Evolutionary conservation across 2,113 vertebrate genomes (phyloP).

Genomic region (Chionomys nivalis): DNA sequence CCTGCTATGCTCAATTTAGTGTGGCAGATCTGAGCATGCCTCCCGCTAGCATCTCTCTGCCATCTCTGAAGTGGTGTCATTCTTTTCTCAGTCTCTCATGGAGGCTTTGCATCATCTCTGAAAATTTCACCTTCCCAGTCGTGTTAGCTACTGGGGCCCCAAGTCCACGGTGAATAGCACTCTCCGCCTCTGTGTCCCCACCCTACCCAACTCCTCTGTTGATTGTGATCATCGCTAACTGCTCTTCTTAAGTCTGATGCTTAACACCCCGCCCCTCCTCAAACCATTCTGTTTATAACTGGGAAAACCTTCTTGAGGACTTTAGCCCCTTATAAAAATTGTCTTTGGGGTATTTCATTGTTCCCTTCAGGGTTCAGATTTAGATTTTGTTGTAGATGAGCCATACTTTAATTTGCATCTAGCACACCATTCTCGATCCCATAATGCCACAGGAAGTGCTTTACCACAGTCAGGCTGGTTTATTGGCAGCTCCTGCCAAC

Average conservation of each 20-base stretch:
- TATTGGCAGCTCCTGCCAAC: neutral
- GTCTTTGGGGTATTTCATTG: neutral
- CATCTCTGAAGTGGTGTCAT: neutral
- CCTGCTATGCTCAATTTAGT: neutral
- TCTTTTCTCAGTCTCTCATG: neutral
- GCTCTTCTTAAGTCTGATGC: neutral
- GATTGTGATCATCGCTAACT: neutral
- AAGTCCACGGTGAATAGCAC: neutral
- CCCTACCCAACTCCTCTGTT: neutral
- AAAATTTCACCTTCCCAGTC: neutral
- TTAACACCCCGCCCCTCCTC: neutral
- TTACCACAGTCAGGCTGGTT: neutral
- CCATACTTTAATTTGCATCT: neutral
- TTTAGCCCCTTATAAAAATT: neutral
- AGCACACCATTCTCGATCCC: neutral
- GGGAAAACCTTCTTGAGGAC: neutral
- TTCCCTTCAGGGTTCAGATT: constrained; percentile 22
- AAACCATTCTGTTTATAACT: constrained; percentile 24
- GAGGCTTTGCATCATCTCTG: neutral
- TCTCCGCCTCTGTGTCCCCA: neutral
- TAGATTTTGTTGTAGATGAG: neutral
- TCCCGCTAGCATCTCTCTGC: neutral
- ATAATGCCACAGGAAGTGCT: neutral
- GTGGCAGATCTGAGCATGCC: neutral
- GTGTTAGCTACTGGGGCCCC: neutral